Conservation (phyloP, 2,888 invertebrate genomes). For the Ophonus ardosiacus region DNA sequence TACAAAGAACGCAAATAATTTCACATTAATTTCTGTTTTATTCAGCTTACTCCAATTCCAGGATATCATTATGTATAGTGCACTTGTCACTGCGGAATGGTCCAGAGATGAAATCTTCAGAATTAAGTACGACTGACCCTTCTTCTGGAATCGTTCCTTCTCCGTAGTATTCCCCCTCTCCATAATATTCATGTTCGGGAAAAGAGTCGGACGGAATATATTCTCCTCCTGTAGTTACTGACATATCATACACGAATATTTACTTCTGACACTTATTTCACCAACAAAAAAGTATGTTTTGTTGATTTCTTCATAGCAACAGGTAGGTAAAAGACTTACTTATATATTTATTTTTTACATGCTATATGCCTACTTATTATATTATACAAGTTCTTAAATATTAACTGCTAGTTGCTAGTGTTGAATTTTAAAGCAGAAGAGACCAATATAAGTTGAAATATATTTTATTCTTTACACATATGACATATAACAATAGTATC, state of each 20-base stretch:
- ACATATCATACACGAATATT: too few species aligned
- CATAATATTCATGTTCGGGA: neutral
- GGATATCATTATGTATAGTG: constrained; percentile 79
- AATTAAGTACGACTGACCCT: constrained; percentile 67
- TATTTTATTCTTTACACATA: too few species aligned
- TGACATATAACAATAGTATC: too few species aligned
- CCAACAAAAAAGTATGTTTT: neutral
- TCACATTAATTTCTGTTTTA: too few species aligned
- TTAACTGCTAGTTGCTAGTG: too few species aligned
- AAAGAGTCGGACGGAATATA: neutral
- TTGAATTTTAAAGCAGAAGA: too few species aligned
- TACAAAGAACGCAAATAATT: too few species aligned
- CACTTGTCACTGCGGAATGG: constrained; percentile 77
- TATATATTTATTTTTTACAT: too few species aligned
- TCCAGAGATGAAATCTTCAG: constrained; percentile 79
- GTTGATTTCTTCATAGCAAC: neutral
- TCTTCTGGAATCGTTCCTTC: constrained; percentile 46
- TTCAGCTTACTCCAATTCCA: constrained; percentile 81
- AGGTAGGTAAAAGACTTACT: too few species aligned
- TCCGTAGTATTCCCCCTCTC: neutral
- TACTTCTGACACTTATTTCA: neutral
- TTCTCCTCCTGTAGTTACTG: neutral
- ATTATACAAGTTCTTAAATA: too few species aligned
- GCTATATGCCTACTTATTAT: too few species aligned
- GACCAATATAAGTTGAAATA: too few species aligned